Percentiles rank a stretch among this genome's conserved stretches.
Evolutionary conservation across 2,113 vertebrate genomes (phyloP).

Genomic region (Recurvirostra avosetta): DNA sequence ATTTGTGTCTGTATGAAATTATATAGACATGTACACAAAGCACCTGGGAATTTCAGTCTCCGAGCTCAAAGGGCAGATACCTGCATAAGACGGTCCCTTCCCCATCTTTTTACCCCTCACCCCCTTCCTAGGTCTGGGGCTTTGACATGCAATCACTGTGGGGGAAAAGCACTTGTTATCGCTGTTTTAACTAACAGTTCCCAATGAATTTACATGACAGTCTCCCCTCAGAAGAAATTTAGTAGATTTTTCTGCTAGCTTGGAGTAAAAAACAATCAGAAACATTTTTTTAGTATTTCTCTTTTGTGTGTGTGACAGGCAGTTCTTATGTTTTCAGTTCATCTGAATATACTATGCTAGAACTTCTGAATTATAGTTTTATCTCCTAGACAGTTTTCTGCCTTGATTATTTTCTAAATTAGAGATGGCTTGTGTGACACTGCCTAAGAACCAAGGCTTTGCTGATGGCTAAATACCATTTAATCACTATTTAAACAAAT

Average conservation of each 20-base stretch:
- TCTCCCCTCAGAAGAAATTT: not conserved
- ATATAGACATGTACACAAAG: conserved; percentile 12
- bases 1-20: conserved; percentile 38
- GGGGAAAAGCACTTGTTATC: not conserved
- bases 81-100: not conserved
- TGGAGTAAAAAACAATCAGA: not conserved
- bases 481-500: not conserved
- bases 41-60: conserved; percentile 53
- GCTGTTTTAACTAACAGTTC: not conserved
- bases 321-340: not conserved
- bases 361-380: not conserved
- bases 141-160: not conserved
- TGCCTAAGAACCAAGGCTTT: not conserved
- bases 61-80: conserved; percentile 19
- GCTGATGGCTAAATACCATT: not conserved
- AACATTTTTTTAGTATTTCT: not conserved
- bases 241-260: not conserved
- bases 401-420: not conserved
- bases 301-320: not conserved
- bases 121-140: not conserved
- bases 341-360: not conserved
- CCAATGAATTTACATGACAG: not conserved
- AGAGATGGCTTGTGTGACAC: not conserved
- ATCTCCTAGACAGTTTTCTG: not conserved
- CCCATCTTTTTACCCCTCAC: not conserved